Evolutionary conservation across 2,888 invertebrate species (phyloP).

Genomic region (Ormyrus rosae): DNA sequence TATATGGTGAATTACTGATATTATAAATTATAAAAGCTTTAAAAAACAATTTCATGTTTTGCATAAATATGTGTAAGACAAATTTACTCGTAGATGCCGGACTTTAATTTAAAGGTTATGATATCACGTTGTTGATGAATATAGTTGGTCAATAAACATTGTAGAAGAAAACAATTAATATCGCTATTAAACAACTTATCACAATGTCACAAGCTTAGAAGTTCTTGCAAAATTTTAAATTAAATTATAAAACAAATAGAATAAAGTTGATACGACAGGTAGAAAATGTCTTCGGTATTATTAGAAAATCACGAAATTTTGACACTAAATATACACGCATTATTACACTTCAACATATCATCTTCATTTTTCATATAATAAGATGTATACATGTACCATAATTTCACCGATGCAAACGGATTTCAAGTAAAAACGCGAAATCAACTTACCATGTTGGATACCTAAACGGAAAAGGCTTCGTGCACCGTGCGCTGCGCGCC

Average conservation of each 20-base stretch:
- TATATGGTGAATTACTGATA: no score
- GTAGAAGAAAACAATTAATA: not conserved
- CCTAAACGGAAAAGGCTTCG: constrained; percentile 67
- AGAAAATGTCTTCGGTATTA: constrained; percentile 2
- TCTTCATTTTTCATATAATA: constrained; percentile 56
- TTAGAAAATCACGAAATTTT: constrained; percentile 5
- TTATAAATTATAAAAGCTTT: no score
- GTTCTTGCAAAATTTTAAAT: not conserved
- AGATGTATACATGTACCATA: constrained; percentile 24
- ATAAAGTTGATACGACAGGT: not conserved
- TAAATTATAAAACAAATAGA: constrained; percentile 17
- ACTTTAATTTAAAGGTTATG: constrained; percentile 44
- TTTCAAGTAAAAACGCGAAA: constrained; percentile 60
- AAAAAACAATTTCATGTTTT: no score
- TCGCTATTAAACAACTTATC: not conserved
- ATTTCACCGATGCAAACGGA: constrained; percentile 65
- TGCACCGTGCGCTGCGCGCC: not conserved
- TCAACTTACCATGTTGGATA: constrained; percentile 71
- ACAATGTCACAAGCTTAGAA: not conserved
- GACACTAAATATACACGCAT: constrained; percentile 58
- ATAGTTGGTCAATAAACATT: constrained; percentile 28
- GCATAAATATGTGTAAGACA: no score
- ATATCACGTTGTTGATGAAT: constrained; percentile 50
- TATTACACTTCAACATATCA: constrained; percentile 58
- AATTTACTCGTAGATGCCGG: not conserved